Base-by-base conservation (phyloP, 1,140 invertebrate genomes). In the Zaprionus camerounensis region DNA sequence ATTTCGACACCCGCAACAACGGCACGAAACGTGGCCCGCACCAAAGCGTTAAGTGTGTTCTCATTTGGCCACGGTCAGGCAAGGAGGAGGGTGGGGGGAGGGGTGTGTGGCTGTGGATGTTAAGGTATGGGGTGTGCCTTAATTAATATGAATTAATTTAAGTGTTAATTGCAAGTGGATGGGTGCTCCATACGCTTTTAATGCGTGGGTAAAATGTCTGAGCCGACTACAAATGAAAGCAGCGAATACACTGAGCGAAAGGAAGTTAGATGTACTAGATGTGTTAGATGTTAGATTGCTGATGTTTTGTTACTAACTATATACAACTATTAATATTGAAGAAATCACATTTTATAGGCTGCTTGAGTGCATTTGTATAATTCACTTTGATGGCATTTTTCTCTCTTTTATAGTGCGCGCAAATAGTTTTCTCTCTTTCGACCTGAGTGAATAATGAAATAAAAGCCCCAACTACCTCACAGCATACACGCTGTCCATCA, bases 101-200 rank as follows among this genome's bases (percentile, higher is more conserved):
- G 31, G 31, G 31, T 6, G 6, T 38, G 0, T 26, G 41, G 3
- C n/a, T 41, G 31, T 11, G 31, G 28, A 6, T 41, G 38, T 41
- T 41, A 41, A 41, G 38, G 38, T 41, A 15, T n/a, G 38, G 38
- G 38, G 15, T 41, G 41, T 46, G 81, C 81, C 78, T 90, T 88
- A 88, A 88, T 88, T 88, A 88, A 88, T 88, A 88, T 88, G 85
- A 88, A 88, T 88, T 88, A 90, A 88, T 88, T 88, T 88, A 69
- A 88, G 84, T 88, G 84, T 88, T 88, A 88, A 88, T 88, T 88
- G 84, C 78, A 84, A 88, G 84, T 88, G 81, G 85, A 70, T 88
- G 75, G 75, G 85, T 70, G 80, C 78, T 71, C 49, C 71, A 57
- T 58, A 73, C 71, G 72, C 63, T 76, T 68, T 71, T 49, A 66